Base-by-base conservation (phyloP, 2,888 invertebrate species). In the Macrosoma leucophasiata region DNA sequence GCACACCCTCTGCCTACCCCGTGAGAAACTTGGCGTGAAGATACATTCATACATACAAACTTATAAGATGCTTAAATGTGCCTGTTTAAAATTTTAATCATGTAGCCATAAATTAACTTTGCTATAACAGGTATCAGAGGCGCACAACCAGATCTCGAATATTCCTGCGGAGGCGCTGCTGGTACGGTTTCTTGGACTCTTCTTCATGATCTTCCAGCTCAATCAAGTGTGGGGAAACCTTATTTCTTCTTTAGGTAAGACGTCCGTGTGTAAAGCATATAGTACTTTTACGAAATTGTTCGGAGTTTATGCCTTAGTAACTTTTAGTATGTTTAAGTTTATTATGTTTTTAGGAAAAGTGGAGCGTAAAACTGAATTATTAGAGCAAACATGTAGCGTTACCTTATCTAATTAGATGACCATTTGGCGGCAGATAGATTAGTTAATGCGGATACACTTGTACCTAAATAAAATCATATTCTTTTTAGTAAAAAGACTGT, bases 121-220 rank as follows among this genome's bases (percentile, higher is more conserved):
- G 22, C 26, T 54, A n/a, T 52, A n/a, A 1, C 59, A 84, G 84
- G 70, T 87, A 11, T 89, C 89, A 4, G 86, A 87, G 37, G 84
- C 86, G 21, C 90, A 91, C 51, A 78, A 88, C 26, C 77, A 73
- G 36, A 56, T 87, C 36, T 81, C 85, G 0, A 78, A 79, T 5
- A 73, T 85, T 24, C 62, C 79, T n/a, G 66, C 86, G 1, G 87
- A 89, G 44, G 87, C 86, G 1, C 70, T 90, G 12, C 84, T 91
- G 29, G 88, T 88, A 22, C 74, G 89, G 3, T 91, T 91, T 60
- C 88, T 92, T 39, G 91, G 91, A 0, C 67, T 90, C 18, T 92
- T 92, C 75, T 92, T 91, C 74, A 88, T 90, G 87, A 86, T 91
- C 40, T 90, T 91, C 62, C 91, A 91, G 59, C 81, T 89, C 52